A percentile compares a stretch with the other conserved stretches of the same genome.
phyloP scores from a whole-genome alignment of 92 coral and sea anemone species.

The Palythoa grandis region DNA sequence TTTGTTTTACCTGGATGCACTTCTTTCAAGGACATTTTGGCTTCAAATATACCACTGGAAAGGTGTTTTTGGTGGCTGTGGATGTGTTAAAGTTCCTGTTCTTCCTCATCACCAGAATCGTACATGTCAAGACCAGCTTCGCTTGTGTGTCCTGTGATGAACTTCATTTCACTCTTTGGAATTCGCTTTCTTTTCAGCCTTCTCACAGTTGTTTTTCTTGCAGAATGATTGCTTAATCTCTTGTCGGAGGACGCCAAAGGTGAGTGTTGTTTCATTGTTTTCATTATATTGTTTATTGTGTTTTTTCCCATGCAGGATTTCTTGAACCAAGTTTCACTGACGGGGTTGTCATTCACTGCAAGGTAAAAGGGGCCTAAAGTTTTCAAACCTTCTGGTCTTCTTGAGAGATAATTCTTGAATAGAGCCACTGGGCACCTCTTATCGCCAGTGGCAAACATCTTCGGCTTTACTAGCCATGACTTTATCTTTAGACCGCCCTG shows the following conservation, averaged over 20 bases:
- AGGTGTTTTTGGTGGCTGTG: no score
- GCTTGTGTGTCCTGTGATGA: no score
- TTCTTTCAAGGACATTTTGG: no score
- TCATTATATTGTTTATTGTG: slow-evolving; percentile 53
- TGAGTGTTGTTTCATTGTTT: slow-evolving; percentile 51
- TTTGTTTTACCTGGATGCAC: no score
- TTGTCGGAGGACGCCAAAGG: no score
- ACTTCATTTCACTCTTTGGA: no score
- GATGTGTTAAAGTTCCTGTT: no score
- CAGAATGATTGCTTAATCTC: not conserved
- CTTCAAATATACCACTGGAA: no score
- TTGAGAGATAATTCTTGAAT: slow-evolving; percentile 47
- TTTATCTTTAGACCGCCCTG: slow-evolving; percentile 49
- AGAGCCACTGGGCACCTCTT: slow-evolving; percentile 46
- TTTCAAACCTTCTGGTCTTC: slow-evolving; percentile 35
- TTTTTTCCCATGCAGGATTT: slow-evolving; percentile 55
- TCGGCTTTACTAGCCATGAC: slow-evolving; percentile 41
- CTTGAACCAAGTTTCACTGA: slow-evolving; percentile 44
- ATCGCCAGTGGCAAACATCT: slow-evolving; percentile 51
- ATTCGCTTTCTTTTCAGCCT: no score
- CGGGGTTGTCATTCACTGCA: slow-evolving; percentile 54
- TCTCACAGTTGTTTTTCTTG: not conserved
- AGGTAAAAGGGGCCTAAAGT: slow-evolving; percentile 53
- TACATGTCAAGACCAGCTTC: no score
- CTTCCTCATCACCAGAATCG: no score